phyloP scores from a whole-genome alignment of 2,797 vertebrate species.

The Alcedo atthis region DNA sequence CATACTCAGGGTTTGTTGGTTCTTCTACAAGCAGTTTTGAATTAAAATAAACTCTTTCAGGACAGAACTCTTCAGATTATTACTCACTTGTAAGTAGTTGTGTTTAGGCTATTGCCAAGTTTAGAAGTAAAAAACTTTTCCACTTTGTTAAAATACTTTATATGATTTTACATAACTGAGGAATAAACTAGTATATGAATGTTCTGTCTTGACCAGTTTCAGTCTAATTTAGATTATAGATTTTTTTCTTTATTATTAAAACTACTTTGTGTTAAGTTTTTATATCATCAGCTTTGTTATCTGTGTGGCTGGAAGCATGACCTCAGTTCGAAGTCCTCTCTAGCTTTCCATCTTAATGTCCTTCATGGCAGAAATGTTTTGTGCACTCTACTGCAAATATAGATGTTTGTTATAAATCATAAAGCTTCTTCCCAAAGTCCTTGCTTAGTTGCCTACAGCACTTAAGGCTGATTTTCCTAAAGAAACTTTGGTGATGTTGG shows the following conservation, averaged over 20 bases:
- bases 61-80: background rate
- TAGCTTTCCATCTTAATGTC: background rate
- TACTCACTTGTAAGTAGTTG: background rate
- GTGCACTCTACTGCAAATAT: accelerated
- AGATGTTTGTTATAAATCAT: background rate
- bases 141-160: background rate
- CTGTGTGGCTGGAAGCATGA: background rate
- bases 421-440: background rate
- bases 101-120: background rate
- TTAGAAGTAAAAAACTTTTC: background rate
- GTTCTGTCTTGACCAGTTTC: background rate
- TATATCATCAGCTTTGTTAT: background rate
- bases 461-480: background rate
- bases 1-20: constrained; percentile 5
- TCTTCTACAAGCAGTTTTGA: background rate
- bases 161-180: background rate
- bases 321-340: background rate
- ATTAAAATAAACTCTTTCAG: background rate
- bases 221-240: background rate
- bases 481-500: background rate
- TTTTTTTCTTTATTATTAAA: background rate
- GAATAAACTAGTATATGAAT: background rate
- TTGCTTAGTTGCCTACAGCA: background rate
- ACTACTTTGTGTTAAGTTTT: background rate
- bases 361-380: background rate